Conservation (phyloP, 2,113 vertebrate species). For the Microtus richardsoni region DNA sequence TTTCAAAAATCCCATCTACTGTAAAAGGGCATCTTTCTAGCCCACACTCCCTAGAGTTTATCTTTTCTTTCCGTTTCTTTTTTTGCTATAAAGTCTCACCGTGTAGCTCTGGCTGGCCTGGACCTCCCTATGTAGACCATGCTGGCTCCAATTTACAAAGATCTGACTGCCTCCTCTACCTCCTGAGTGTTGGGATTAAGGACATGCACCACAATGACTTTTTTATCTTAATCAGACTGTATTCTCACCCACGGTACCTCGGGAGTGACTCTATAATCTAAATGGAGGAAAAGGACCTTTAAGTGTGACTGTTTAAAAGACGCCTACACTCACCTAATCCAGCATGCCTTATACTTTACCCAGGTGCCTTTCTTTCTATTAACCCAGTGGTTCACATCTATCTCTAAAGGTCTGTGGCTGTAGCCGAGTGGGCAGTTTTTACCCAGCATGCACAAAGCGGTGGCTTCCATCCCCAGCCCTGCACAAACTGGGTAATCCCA, state of each 20-base stretch:
- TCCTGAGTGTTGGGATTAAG: background rate
- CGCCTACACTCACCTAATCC: background rate
- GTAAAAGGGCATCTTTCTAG: background rate
- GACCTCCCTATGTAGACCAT: too few species aligned
- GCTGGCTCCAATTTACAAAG: background rate
- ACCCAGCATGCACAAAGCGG: background rate
- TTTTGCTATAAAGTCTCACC: background rate
- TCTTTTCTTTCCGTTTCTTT: background rate
- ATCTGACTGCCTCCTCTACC: background rate
- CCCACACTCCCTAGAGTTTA: background rate
- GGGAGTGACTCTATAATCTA: background rate
- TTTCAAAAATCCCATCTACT: background rate
- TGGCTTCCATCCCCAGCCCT: background rate
- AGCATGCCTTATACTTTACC: background rate
- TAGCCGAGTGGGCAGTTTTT: background rate
- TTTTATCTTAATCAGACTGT: background rate
- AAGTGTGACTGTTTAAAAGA: background rate
- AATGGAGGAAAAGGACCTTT: background rate
- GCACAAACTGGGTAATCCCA: background rate
- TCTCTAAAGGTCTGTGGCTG: background rate
- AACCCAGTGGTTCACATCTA: background rate
- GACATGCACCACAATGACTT: background rate
- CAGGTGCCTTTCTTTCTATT: background rate
- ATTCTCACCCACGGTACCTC: background rate
- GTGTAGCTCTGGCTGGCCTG: background rate